These are phyloP conservation scores for Drosophila bocqueti DNA, from an alignment of 1,140 invertebrate species.

Conservation along the genomic window DNA sequence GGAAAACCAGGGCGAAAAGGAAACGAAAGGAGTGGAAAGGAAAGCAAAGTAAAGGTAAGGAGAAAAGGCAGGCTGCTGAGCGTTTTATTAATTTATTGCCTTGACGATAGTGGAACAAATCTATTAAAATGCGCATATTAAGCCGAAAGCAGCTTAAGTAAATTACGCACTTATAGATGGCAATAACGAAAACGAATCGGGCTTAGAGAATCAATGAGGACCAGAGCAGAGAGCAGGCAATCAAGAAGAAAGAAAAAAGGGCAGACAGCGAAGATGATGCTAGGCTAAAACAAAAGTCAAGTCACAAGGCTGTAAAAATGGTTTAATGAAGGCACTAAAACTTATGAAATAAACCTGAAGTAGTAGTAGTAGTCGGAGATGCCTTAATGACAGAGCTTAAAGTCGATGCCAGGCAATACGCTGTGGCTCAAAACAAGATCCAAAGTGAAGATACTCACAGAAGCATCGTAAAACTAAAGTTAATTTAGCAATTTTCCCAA, in stretches of 20 bases:
- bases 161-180: conserved; percentile 79
- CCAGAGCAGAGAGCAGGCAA: conserved; percentile 6
- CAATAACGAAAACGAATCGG: conserved; percentile 40
- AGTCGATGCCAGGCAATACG: neutral
- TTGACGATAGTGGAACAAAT: conserved; percentile 84
- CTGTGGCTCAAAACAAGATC: conserved; percentile 28
- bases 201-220: conserved; percentile 29
- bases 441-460: conserved; percentile 16
- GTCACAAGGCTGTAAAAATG: conserved; percentile 60
- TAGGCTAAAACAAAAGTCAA: conserved; percentile 65
- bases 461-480: conserved; percentile 19
- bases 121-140: conserved; percentile 84
- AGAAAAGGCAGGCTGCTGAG: conserved; percentile 35
- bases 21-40: conserved; percentile 14
- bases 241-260: conserved; percentile 4
- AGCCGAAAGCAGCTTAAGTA: conserved; percentile 82
- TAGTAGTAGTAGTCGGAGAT: conserved; percentile 12
- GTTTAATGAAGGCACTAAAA: conserved; percentile 76
- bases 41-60: conserved; percentile 14
- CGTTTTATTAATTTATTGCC: conserved; percentile 83
- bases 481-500: conserved; percentile 24
- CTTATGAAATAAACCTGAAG: conserved; percentile 50
- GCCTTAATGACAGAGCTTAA: conserved; percentile 5
- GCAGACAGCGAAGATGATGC: conserved; percentile 17
- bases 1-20: neutral